Evolutionary conservation across 2,888 invertebrate genomes (phyloP).

Genomic region (Synanthedon myopaeformis): DNA sequence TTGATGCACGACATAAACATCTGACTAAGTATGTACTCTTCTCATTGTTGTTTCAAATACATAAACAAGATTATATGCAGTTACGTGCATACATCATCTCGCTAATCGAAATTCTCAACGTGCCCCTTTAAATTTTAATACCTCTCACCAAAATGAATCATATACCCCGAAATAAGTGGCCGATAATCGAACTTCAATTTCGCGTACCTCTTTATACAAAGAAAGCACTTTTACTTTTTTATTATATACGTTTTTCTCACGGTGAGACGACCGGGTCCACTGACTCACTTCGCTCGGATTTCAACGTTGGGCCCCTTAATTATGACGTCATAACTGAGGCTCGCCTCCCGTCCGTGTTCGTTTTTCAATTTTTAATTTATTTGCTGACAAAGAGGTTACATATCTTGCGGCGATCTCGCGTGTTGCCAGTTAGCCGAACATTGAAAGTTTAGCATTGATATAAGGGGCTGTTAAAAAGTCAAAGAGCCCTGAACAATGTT

Average conservation of each 20-base stretch:
- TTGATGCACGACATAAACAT: conserved; percentile 7
- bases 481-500: background rate
- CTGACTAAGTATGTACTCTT: background rate
- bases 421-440: conserved; percentile 15
- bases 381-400: conserved; percentile 38
- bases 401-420: conserved; percentile 36
- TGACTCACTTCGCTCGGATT: conserved; percentile 46
- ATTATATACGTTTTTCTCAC: conserved; percentile 48
- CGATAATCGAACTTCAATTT: conserved; percentile 53
- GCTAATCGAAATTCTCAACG: conserved; percentile 56
- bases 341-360: conserved; percentile 25
- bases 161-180: conserved; percentile 41
- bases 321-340: conserved; percentile 53
- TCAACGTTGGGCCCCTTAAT: conserved; percentile 44
- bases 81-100: conserved; percentile 36
- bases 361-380: conserved; percentile 46
- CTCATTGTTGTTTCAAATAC: background rate
- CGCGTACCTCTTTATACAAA: conserved; percentile 47
- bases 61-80: conserved; percentile 22
- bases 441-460: conserved; percentile 7
- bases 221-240: conserved; percentile 67
- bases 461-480: background rate
- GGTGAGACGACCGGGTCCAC: conserved; percentile 41
- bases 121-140: conserved; percentile 49
- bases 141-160: conserved; percentile 57